Conservation (phyloP, 2,113 vertebrate species). For the Sisor rabdophorus region DNA sequence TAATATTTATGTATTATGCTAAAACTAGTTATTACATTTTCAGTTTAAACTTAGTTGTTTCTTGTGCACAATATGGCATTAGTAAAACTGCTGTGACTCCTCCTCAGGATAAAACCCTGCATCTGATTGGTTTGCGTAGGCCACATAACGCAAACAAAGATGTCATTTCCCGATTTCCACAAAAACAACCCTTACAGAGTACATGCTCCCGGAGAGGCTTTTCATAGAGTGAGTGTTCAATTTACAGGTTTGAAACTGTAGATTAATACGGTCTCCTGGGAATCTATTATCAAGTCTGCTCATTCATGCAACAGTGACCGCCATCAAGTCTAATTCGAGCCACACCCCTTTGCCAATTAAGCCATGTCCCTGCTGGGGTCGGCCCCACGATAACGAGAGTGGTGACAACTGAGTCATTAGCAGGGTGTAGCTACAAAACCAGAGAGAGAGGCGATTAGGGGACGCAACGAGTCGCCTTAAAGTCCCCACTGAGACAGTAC, state of each 20-base stretch:
- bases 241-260: constrained; percentile 59
- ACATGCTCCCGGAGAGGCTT: constrained; percentile 18
- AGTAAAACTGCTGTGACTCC: background rate
- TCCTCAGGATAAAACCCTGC: background rate
- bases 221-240: constrained; percentile 37
- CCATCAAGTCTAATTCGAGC: constrained; percentile 46
- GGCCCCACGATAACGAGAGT: constrained; percentile 70
- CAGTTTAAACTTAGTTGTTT: background rate
- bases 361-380: constrained; percentile 73
- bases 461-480: constrained; percentile 65
- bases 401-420: constrained; percentile 72
- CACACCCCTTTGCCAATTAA: constrained; percentile 74
- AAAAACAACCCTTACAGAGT: constrained; percentile 37
- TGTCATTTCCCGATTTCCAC: constrained; percentile 18
- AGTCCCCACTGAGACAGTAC: constrained; percentile 69
- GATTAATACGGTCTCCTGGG: constrained; percentile 51
- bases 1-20: background rate
- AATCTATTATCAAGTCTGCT: constrained; percentile 56
- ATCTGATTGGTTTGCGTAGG: constrained; percentile 16
- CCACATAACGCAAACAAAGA: background rate
- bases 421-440: constrained; percentile 59
- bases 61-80: background rate
- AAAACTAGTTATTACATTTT: background rate
- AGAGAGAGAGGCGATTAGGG: constrained; percentile 61
- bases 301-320: constrained; percentile 53